Conservation (phyloP, 2,797 vertebrate genomes). For the Acrocephalus scirpaceus region DNA sequence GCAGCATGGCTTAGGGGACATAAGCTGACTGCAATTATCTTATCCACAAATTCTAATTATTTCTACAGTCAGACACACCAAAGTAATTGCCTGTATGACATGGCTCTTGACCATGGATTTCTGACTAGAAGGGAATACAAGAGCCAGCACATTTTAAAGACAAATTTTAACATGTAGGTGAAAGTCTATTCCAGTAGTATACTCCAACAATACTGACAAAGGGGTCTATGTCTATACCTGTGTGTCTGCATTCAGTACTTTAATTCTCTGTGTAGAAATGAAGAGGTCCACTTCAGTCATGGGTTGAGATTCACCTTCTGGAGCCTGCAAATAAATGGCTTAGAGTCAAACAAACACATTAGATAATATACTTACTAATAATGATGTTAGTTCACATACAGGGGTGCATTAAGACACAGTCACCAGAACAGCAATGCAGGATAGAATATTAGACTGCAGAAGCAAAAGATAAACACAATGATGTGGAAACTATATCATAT, state of each 20-base stretch:
- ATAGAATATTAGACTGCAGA: conserved; percentile 58
- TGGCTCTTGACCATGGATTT: not conserved
- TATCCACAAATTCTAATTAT: not conserved
- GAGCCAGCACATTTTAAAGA: not conserved
- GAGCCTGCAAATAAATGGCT: conserved; percentile 77
- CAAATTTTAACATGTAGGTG: not conserved
- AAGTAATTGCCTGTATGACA: not conserved
- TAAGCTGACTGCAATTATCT: not conserved
- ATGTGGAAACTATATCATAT: conserved; percentile 13
- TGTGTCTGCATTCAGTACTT: conserved; percentile 95
- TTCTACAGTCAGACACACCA: not conserved
- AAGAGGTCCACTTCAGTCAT: conserved; percentile 96
- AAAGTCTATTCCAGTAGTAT: not conserved
- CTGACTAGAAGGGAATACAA: not conserved
- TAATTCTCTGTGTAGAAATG: conserved; percentile 98
- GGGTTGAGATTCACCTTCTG: conserved; percentile 86
- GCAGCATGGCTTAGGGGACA: not conserved
- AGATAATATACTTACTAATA: not conserved
- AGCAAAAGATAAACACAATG: conserved; percentile 65
- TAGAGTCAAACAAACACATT: not conserved
- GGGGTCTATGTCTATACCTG: conserved; percentile 81
- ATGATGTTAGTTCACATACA: conserved; percentile 51
- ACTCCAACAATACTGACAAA: not conserved
- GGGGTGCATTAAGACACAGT: conserved; percentile 56
- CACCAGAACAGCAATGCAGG: conserved; percentile 72